These are phyloP conservation scores for Nansenia antarctica DNA, from an alignment of 2,113 vertebrate species.

Conservation along the genomic window DNA sequence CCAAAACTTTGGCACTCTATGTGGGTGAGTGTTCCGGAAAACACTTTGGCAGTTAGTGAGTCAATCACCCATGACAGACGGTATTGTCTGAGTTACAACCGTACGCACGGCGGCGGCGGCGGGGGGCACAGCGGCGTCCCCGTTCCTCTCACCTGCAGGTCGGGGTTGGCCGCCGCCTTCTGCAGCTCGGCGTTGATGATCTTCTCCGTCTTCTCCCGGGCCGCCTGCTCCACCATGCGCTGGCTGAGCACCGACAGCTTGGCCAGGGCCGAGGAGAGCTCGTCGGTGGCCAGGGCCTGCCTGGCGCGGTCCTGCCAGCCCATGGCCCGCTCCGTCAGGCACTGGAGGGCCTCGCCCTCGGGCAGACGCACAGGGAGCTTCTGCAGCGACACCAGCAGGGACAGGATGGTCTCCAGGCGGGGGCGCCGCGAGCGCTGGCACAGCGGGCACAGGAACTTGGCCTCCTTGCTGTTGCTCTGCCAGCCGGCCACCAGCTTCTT, in stretches of 20 bases:
- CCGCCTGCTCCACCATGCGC: constrained; percentile 97
- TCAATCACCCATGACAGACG: too few species aligned
- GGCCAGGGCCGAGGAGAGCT: constrained; percentile 94
- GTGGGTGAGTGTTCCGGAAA: too few species aligned
- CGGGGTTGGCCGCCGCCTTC: constrained; percentile 97
- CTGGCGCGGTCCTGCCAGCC: constrained; percentile 97
- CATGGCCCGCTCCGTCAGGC: constrained; percentile 96
- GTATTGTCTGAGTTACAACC: too few species aligned
- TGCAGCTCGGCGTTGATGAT: constrained; percentile 98
- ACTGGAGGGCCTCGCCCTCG: constrained; percentile 94
- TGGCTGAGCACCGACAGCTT: constrained; percentile 97
- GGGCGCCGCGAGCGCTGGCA: constrained; percentile 95
- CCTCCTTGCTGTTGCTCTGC: constrained; percentile 93
- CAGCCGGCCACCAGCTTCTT: constrained; percentile 87
- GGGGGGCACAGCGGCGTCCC: too few species aligned
- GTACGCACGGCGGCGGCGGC: too few species aligned
- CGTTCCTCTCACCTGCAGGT: constrained; percentile 89
- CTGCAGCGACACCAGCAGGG: constrained; percentile 93
- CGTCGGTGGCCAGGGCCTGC: constrained; percentile 91
- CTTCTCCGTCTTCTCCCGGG: constrained; percentile 96
- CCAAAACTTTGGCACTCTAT: too few species aligned
- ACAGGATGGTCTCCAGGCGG: constrained; percentile 94
- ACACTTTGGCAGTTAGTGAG: too few species aligned
- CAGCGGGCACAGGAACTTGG: constrained; percentile 93
- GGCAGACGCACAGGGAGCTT: constrained; percentile 93